Base-by-base conservation (phyloP, 2,888 invertebrate species). In the Cerastis leucographa region DNA sequence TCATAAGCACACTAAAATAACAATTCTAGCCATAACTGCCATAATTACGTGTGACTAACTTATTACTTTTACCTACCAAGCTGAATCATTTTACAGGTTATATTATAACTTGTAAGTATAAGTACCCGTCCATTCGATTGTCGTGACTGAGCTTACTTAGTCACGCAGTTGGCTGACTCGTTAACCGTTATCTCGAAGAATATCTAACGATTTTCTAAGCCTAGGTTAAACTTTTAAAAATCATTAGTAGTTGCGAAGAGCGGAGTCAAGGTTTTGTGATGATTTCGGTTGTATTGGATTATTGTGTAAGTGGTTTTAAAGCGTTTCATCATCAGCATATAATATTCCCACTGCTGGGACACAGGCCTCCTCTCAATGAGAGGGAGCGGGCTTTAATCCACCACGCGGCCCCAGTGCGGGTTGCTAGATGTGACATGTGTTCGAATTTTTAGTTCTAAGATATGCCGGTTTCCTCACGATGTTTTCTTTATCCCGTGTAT, bases 71-170 rank as follows among this genome's bases (percentile, higher is more conserved):
- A 74, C 76, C 68, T 66, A 78, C 64, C 64, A 71, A 70, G 71
- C 73, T 81, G 80, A 85, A 80, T 87, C 80, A 87, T 81, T 81
- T 78, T 79, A 83, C 81, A 86, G 86, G 81, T 88, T 90, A 89
- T 84, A 66, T 80, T 80, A 80, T 69, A 79, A 83, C 44, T 83
- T 85, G 76, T 77, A 76, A 76, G 74, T 80, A 76, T 69, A 84
- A 86, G 78, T 80, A 78, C 46, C n/a, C 66, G 78, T 74, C 77
- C 71, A 74, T 81, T 86, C 82, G 83, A 81, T 83, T 76, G 83
- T 94, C 95, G 94, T 95, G 95, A 93, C 95, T 92, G 85, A 86
- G 86, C 90, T 93, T 90, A 94, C 90, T 95, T 95, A 95, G 95
- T 95, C 95, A 95, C 92, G 92, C 90, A 87, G 87, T 88, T 87